phyloP scores from a whole-genome alignment of 2,113 vertebrate species.

The Rhea americana region DNA sequence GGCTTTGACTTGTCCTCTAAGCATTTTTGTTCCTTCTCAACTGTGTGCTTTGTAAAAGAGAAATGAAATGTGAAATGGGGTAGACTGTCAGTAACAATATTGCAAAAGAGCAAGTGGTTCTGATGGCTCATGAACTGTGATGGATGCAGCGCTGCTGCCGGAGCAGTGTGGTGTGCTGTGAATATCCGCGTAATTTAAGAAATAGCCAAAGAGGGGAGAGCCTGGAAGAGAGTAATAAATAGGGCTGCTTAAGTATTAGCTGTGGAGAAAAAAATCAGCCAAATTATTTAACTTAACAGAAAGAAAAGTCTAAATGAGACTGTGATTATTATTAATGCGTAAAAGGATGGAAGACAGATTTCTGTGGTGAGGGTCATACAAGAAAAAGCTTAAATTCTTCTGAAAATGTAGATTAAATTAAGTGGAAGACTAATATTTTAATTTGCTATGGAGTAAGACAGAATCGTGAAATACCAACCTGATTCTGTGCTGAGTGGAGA shows the following conservation, averaged over 20 bases:
- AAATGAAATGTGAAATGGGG: too few species aligned
- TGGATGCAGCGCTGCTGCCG: not conserved
- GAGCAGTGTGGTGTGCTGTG: not conserved
- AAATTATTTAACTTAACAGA: not conserved
- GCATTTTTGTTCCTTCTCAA: not conserved
- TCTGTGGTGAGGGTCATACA: not conserved
- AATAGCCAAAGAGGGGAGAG: not conserved
- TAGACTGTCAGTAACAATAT: not conserved
- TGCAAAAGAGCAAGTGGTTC: not conserved
- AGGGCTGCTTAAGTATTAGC: not conserved
- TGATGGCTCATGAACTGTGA: not conserved
- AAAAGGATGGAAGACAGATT: not conserved
- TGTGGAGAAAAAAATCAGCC: not conserved
- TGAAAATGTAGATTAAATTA: not conserved
- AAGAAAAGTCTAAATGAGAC: not conserved
- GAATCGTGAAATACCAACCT: not conserved
- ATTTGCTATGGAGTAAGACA: not conserved
- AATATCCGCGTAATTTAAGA: not conserved
- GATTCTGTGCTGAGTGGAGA: accelerated
- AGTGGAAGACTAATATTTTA: not conserved
- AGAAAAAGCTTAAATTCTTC: not conserved
- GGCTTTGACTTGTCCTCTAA: not conserved
- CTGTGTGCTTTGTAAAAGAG: not conserved
- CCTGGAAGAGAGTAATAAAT: not conserved
- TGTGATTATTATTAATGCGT: not conserved